These are phyloP conservation scores for Microchirus variegatus DNA, from an alignment of 2,797 vertebrate genomes.

Conservation along the genomic window DNA sequence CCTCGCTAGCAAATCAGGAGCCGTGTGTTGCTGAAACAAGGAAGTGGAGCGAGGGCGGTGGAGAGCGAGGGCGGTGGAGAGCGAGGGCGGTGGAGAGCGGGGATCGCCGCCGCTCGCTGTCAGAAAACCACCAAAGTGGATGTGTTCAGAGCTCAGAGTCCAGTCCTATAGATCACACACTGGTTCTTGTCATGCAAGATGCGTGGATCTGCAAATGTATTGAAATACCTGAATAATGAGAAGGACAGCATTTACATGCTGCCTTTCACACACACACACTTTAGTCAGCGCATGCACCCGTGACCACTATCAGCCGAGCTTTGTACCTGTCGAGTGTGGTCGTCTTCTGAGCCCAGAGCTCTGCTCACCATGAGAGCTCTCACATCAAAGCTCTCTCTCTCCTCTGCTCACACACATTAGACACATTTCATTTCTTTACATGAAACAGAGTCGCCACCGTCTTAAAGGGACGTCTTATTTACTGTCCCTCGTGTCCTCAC, in stretches of 20 bases:
- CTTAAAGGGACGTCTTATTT: constrained; percentile 78
- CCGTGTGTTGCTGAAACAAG: constrained; percentile 46
- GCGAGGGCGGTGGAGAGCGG: constrained; percentile 58
- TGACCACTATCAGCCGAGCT: constrained; percentile 80
- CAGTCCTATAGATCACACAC: constrained; percentile 18
- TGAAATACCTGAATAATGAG: constrained; percentile 16
- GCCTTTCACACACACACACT: constrained; percentile 48
- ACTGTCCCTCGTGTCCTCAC: constrained; percentile 38
- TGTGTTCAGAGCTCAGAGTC: constrained; percentile 39
- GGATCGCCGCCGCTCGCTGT: constrained; percentile 46
- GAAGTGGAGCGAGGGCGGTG: constrained; percentile 61
- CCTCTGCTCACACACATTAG: constrained; percentile 74
- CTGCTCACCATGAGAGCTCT: constrained; percentile 77
- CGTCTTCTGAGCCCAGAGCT: constrained; percentile 79
- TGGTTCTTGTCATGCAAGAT: constrained; percentile 27
- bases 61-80: too few species aligned
- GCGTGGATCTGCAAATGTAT: constrained; percentile 27
- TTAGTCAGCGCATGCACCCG: constrained; percentile 69
- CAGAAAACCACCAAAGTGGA: constrained; percentile 44
- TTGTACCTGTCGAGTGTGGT: constrained; percentile 85
- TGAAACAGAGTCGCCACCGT: constrained; percentile 68
- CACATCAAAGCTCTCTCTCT: constrained; percentile 79
- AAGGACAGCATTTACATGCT: constrained; percentile 41
- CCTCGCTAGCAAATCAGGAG: constrained; percentile 59
- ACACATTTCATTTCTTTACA: constrained; percentile 80